Percentiles rank a stretch among this genome's conserved stretches.
phyloP scores from a whole-genome alignment of 2,888 invertebrate genomes.

The Teleiodes luculella region DNA sequence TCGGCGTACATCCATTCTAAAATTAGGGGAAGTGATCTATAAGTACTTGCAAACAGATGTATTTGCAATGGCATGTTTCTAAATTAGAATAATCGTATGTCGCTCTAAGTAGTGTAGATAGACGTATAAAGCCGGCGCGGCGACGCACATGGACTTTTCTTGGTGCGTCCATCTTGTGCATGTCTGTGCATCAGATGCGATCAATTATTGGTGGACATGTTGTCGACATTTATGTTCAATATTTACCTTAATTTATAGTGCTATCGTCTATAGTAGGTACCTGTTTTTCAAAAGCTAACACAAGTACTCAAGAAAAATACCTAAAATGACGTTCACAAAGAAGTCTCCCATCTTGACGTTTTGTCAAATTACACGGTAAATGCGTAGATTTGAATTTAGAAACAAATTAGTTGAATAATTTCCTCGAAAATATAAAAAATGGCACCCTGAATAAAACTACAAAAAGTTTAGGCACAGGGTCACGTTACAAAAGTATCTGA shows the following conservation, averaged over 20 bases:
- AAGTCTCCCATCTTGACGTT: background rate
- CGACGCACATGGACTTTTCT: conserved; percentile 52
- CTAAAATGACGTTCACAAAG: background rate
- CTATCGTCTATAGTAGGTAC: too few species aligned
- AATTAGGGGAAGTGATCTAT: conserved; percentile 52
- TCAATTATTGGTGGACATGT: background rate
- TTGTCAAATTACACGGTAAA: background rate
- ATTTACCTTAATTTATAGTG: background rate
- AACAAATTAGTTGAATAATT: background rate
- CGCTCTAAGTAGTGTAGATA: conserved; percentile 38
- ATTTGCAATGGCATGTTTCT: conserved; percentile 49
- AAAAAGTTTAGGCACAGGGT: background rate
- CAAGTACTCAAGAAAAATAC: background rate
- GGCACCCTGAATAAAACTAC: background rate
- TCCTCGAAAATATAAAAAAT: background rate
- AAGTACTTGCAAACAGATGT: conserved; percentile 39
- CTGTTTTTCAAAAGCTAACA: background rate
- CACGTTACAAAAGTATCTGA: background rate
- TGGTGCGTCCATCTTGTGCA: conserved; percentile 58
- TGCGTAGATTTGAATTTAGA: conserved; percentile 2
- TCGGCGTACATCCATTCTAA: conserved; percentile 52
- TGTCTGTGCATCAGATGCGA: conserved; percentile 24
- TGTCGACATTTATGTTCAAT: background rate
- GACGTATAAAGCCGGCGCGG: conserved; percentile 35
- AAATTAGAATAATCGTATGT: conserved; percentile 61